Conservation (phyloP, 2,888 invertebrate genomes). For the Phymatocera aterrima region DNA sequence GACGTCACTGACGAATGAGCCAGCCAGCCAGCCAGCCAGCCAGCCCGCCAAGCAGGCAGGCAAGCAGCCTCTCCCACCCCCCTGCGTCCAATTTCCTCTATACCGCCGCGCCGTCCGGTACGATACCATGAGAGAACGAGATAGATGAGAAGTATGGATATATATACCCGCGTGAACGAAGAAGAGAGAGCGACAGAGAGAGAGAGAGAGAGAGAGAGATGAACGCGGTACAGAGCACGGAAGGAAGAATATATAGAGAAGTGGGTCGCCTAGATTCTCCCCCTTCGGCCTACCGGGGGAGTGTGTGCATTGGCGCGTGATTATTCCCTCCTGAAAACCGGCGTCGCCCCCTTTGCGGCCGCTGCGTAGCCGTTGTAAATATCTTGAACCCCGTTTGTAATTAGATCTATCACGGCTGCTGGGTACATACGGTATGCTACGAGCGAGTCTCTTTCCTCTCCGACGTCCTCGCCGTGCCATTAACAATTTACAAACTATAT, state of each 20-base stretch:
- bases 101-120: slow-evolving; percentile 31
- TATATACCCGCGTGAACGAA: not conserved
- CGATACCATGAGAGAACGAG: slow-evolving; percentile 23
- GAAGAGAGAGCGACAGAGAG: not conserved
- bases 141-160: not conserved
- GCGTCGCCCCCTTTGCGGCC: slow-evolving; percentile 27
- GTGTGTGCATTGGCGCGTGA: slow-evolving; percentile 19
- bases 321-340: not conserved
- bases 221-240: not conserved
- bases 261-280: slow-evolving; percentile 44
- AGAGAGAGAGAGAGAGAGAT: not conserved
- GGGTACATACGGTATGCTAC: too few relatives aligned
- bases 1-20: slow-evolving; percentile 41
- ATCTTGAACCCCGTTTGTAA: slow-evolving; percentile 46
- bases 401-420: slow-evolving; percentile 45
- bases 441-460: not conserved
- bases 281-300: slow-evolving; percentile 2
- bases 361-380: slow-evolving; percentile 31
- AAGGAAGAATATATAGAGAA: slow-evolving; percentile 23
- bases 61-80: slow-evolving; percentile 7
- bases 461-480: not conserved
- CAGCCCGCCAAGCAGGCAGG: not conserved
- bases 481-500: not conserved
- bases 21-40: not conserved
- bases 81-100: slow-evolving; percentile 47